Percentiles rank a stretch among this genome's conserved stretches.
phyloP scores from a whole-genome alignment of 1,140 invertebrate species.

The Rhysida immarginata region DNA sequence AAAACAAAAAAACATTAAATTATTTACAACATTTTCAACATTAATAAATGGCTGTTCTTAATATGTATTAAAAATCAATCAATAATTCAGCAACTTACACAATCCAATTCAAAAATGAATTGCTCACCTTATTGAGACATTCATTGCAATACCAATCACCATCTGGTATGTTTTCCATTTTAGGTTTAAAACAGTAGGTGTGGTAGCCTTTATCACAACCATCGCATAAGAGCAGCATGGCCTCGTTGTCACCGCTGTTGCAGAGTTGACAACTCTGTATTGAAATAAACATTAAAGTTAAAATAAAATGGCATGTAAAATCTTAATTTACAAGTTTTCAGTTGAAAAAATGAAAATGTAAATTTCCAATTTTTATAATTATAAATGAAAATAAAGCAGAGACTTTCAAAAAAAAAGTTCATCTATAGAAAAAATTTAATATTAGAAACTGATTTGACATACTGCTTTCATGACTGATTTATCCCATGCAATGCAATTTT shows the following conservation, averaged over 20 bases:
- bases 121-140: conserved; percentile 78
- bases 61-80: too few species aligned
- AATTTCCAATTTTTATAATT: too few species aligned
- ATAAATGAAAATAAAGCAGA: conserved; percentile 1
- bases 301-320: conserved; percentile 7
- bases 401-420: neutral
- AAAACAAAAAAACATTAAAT: conserved; percentile 4
- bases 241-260: conserved; percentile 87
- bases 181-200: conserved; percentile 94
- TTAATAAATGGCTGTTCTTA: too few species aligned
- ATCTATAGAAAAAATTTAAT: conserved; percentile 4
- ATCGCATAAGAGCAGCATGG: conserved; percentile 84
- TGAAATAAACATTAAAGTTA: too few species aligned
- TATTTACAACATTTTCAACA: neutral
- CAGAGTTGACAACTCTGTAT: conserved; percentile 97
- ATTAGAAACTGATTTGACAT: conserved; percentile 32
- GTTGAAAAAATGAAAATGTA: conserved; percentile 8
- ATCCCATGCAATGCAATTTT: conserved; percentile 89
- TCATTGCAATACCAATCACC: conserved; percentile 97
- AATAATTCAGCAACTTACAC: too few species aligned
- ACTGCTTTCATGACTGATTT: conserved; percentile 98
- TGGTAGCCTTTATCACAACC: conserved; percentile 96
- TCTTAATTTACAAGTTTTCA: neutral
- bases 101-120: too few species aligned
- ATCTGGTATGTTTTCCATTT: conserved; percentile 87